Percentiles rank a stretch among this genome's conserved stretches.
phyloP scores from a whole-genome alignment of 1,140 invertebrate species.

The Zeugodacus cucurbitae region DNA sequence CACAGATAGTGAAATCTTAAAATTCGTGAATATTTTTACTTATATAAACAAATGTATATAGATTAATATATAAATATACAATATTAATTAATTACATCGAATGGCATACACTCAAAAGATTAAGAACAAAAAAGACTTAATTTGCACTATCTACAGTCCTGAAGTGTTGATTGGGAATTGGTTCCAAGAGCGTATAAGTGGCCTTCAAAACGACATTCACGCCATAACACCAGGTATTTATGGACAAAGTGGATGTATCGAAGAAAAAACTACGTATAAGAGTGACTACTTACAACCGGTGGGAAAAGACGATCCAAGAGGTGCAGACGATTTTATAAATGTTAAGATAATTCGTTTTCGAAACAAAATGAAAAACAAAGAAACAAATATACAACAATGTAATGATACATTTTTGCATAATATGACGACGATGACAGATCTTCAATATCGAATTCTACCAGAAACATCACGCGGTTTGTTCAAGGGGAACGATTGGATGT shows the following conservation, averaged over 20 bases:
- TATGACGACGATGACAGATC: neutral
- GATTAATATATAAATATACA: neutral
- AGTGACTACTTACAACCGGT: neutral
- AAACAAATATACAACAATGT: neutral
- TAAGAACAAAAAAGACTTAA: neutral
- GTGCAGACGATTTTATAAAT: neutral
- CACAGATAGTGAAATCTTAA: too few relatives aligned
- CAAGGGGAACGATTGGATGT: neutral
- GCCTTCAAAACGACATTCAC: neutral
- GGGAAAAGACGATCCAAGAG: neutral
- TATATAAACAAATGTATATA: too few relatives aligned
- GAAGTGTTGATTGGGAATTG: neutral
- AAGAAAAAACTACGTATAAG: neutral
- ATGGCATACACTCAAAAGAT: neutral
- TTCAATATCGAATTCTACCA: neutral
- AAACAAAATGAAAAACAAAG: neutral
- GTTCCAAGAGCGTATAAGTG: neutral
- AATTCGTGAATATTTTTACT: too few relatives aligned
- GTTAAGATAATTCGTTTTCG: neutral
- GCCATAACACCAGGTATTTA: slow-evolving; percentile 6
- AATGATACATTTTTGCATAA: neutral
- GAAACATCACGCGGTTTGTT: neutral
- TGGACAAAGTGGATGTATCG: neutral
- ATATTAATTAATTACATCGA: neutral
- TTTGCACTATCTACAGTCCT: neutral